phyloP scores from a whole-genome alignment of 2,888 invertebrate species.

The Leptinotarsa peninsularis region DNA sequence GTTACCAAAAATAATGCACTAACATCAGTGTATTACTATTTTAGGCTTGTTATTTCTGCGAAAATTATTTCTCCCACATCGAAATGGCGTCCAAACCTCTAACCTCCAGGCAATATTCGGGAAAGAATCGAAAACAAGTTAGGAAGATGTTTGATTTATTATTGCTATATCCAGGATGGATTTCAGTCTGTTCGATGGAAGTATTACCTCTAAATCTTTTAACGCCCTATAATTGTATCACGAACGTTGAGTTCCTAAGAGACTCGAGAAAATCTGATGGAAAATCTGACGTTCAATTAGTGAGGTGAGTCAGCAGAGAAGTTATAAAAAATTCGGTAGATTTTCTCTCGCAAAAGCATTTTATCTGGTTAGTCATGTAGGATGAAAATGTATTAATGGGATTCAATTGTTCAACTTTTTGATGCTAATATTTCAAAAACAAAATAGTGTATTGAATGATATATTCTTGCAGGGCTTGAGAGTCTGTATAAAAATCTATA shows the following conservation, averaged over 20 bases:
- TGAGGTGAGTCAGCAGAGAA: conserved; percentile 13
- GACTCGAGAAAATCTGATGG: conserved; percentile 46
- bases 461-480: too few relatives aligned
- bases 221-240: conserved; percentile 56
- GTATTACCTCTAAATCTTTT: conserved; percentile 51
- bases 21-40: not conserved
- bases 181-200: conserved; percentile 41
- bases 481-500: too few relatives aligned
- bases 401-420: too few relatives aligned
- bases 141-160: conserved; percentile 45
- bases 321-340: not conserved
- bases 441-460: too few relatives aligned
- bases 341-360: not conserved
- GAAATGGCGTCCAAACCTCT: not conserved
- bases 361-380: not conserved
- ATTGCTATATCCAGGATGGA: conserved; percentile 42
- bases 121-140: conserved; percentile 10
- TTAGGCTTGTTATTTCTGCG: not conserved
- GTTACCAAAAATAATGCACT: not conserved
- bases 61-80: not conserved
- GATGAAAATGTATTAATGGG: too few relatives aligned
- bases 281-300: conserved; percentile 49
- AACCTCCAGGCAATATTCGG: conserved; percentile 21
- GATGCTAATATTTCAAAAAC: too few relatives aligned
- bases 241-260: conserved; percentile 46